Conservation (phyloP, 2,113 vertebrate species). For the Amia ocellicauda region DNA sequence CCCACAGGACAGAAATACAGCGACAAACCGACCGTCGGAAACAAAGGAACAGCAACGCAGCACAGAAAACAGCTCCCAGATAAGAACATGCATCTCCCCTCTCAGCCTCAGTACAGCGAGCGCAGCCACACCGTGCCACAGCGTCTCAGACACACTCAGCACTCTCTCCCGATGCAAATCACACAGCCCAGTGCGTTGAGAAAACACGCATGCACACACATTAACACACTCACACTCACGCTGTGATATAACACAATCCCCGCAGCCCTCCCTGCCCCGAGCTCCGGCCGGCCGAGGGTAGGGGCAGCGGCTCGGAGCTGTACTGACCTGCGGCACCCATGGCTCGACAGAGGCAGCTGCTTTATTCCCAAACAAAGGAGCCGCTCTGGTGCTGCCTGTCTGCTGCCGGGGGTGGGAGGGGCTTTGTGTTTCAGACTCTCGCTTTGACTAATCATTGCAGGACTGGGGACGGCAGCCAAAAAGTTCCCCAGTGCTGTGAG, state of each 20-base stretch:
- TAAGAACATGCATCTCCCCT: too few species aligned
- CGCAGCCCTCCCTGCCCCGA: too few species aligned
- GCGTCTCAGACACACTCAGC: too few species aligned
- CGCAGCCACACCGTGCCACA: too few species aligned
- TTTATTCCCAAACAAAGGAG: conserved; percentile 66
- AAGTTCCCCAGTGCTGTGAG: conserved; percentile 6
- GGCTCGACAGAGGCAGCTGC: conserved; percentile 65
- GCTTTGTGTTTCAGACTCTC: too few species aligned
- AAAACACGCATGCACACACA: neutral
- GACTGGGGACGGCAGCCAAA: conserved; percentile 11
- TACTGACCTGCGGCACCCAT: conserved; percentile 75
- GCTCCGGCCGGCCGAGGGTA: neutral
- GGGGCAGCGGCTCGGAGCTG: conserved; percentile 41
- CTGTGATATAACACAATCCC: conserved; percentile 20
- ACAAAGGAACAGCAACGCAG: too few species aligned
- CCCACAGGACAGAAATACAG: too few species aligned
- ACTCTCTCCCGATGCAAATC: too few species aligned
- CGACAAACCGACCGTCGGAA: too few species aligned
- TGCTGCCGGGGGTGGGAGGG: conserved; percentile 43
- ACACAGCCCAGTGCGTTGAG: neutral
- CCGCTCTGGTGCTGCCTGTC: conserved; percentile 33
- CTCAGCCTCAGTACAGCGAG: too few species aligned
- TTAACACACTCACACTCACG: conserved; percentile 18
- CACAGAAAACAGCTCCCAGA: too few species aligned
- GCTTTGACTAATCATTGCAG: conserved; percentile 29